Evolutionary conservation across 2,797 vertebrate genomes (phyloP), one percentile per base, ranked within the genome.

Genomic region (Setipinna tenuifilis): DNA sequence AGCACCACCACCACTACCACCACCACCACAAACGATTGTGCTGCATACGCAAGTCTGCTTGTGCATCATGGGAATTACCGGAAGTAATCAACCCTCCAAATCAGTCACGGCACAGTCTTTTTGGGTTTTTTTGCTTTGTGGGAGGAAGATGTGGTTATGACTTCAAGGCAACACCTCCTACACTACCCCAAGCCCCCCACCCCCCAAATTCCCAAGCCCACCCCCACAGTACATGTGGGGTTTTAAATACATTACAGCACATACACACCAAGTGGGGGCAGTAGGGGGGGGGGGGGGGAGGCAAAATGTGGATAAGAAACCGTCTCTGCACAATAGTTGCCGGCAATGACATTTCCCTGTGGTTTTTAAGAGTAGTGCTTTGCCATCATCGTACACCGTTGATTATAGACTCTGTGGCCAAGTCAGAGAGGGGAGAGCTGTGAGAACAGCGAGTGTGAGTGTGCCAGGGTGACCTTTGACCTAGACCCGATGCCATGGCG

Each of bases 1-100:
- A 93, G 93, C 81, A 83, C 21, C 85, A 54, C 14, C 50, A 54
- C 50, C 50, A 48, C 46, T 48, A 48, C 10, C 46, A 54, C 14
- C 50, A 54, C 50, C 50, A 54, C 50, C 50, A 54, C 50, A 54
- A 54, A 54, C 50, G 9, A 54, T 54, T 54, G 50, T 9, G 50
- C 50, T 54, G 50, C 50, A 2, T 10, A 41, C 5, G 50, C 50
- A 54, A 14, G 50, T 0, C 50, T 54, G 7, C 50, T 54, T 54
- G 50, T 21, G 16, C 71, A 19, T 78, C 71, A 41, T 41, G 1
- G 28, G 31, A 35, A 35, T 35, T 6, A 71, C 68, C 68, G 5
- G 31, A 71, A 71, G 68, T 46, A 59, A 78, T 86, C 85, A 46
- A 58, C 54, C 54, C 11, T 81, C 25, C 78, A 31, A 6, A 44